Base-by-base conservation (phyloP, 2,113 vertebrate species). In the Pseudorasbora parva region DNA sequence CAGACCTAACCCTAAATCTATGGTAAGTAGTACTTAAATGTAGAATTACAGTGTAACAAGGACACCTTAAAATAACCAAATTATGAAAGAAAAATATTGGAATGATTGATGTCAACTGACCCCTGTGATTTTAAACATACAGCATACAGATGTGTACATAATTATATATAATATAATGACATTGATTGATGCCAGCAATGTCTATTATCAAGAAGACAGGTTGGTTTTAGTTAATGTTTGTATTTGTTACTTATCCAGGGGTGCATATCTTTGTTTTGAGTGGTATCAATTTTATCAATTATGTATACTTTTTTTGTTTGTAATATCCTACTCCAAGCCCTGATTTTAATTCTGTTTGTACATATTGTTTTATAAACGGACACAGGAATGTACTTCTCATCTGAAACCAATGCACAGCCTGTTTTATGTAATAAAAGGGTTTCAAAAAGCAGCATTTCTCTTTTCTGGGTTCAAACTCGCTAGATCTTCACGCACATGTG, bases 391-490 rank as follows among this genome's bases (percentile, higher is more conserved):
- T 84, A 77, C 54, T 82, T 66, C 23, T 59, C 72, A 51, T 11
- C 60, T 57, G 43, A 47, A 30, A 60, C 54, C n/a, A 56, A 5
- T 54, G 54, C 27, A 33, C 25, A 30, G 10, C 45, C 54, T 84
- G 25, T 87, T 84, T 78, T 62, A 57, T 64, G 78, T 85, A 78
- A 78, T 87, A 85, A 87, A 85, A 56, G n/a, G 45, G 23, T 30
- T 74, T 68, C 7, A 17, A 49, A 62, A 66, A 57, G 51, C 59
- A 78, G 3, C 57, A 21, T 43, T 19, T 19, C 41, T 45, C 69
- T 74, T 79, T 79, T 54, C 60, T 84, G 47, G 17, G 51, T 43
- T 78, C 5, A 56, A 37, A 76, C 73, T 62, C 33, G 17, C 19
- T 43, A 33, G 33, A 33, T 33, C 43, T 78, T 54, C 43, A 47